These are phyloP conservation scores for Aspidiotus rigidus DNA, from an alignment of 2,888 invertebrate species.

Conservation along the genomic window DNA sequence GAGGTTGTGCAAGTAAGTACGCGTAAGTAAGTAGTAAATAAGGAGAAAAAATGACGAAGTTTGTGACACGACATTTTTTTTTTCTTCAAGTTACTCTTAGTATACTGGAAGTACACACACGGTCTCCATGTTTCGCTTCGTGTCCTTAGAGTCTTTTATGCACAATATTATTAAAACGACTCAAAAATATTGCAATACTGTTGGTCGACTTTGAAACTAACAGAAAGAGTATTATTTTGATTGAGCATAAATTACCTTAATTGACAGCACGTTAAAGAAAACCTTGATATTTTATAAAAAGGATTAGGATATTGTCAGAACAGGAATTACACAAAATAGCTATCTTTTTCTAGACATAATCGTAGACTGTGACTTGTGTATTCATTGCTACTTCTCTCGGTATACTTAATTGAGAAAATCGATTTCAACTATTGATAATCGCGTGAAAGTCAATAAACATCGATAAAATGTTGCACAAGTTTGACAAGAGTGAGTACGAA, in stretches of 20 bases:
- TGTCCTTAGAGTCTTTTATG: no score
- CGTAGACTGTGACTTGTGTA: not conserved
- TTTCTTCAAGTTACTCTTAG: not conserved
- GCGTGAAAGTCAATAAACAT: slow-evolving; percentile 32
- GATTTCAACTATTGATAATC: slow-evolving; percentile 20
- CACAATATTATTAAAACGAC: not conserved
- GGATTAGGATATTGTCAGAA: slow-evolving; percentile 2
- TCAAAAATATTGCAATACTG: not conserved
- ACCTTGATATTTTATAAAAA: slow-evolving; percentile 2
- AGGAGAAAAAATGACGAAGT: not conserved
- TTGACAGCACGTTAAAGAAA: not conserved
- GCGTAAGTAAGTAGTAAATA: no score
- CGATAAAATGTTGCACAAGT: slow-evolving; percentile 29
- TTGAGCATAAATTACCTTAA: slow-evolving; percentile 11
- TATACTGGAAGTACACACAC: no score
- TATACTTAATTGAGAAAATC: not conserved
- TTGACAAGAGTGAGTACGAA: not conserved
- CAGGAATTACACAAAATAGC: slow-evolving; percentile 13
- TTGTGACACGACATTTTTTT: not conserved
- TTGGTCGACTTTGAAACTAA: not conserved
- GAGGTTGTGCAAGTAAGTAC: no score
- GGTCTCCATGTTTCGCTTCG: no score
- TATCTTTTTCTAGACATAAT: slow-evolving; percentile 19
- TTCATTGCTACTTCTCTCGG: no score
- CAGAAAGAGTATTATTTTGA: slow-evolving; percentile 1